Base-by-base conservation (phyloP, 2,888 invertebrate genomes). In the Nineta flava region DNA sequence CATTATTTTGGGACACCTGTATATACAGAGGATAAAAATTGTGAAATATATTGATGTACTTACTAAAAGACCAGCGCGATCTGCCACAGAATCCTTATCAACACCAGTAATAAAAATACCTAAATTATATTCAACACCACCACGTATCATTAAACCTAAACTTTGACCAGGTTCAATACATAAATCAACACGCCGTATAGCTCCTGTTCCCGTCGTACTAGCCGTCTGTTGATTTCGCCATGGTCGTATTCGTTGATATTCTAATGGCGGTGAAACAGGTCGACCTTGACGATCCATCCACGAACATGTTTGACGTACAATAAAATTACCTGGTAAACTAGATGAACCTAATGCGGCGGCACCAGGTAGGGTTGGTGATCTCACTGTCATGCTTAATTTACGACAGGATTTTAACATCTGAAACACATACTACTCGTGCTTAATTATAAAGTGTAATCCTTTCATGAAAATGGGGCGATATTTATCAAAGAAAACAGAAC, bases 21-120 rank as follows among this genome's bases (percentile, higher is more conserved):
- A 19, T 19, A 3, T 19, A 19, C 19, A 5, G 19, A 19, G 5
- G 5, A 19, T 19, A 19, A 19, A 19, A 5, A 19, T n/a, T n/a
- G 19, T 19, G 19, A 19, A 26, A 7, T 19, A 3, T 15, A 42
- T 3, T 15, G 17, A 42, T 16, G 44, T 45, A 62, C 66, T 69
- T 67, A 86, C 90, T 85, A 88, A 79, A 32, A 93, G 76, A 43
- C 93, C 93, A 52, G 87, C 85, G 62, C 87, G 77, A 65, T 94
- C 92, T 2, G 94, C 93, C 1, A 92, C 88, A 49, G 93, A 93
- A 58, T 87, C 87, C 63, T 87, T 86, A 69, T 95, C 94, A 50
- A 95, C 92, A 34, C 93, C 94, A 1, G 94, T 94, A 61, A 95
- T 85, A 72, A 92, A 95, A 65, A 95, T 92, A 19, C 95, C 95